Conservation (phyloP, 2,888 invertebrate genomes). For the Lingula anatina region DNA sequence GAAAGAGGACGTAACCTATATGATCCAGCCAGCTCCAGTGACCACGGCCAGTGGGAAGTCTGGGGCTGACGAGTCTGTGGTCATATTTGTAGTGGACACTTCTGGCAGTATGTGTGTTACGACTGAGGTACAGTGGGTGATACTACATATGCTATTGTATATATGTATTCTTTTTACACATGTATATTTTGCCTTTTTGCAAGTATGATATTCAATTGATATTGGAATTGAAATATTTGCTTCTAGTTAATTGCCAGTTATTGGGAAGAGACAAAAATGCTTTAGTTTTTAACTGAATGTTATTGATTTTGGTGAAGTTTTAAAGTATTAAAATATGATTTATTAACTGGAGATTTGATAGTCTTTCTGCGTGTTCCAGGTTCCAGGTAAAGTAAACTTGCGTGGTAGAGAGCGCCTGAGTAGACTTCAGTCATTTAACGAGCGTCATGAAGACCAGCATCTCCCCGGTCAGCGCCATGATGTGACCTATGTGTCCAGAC, state of each 20-base stretch:
- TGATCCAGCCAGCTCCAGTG: slow-evolving; percentile 39
- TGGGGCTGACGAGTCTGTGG: slow-evolving; percentile 37
- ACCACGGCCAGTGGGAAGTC: slow-evolving; percentile 33
- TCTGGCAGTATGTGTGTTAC: slow-evolving; percentile 51
- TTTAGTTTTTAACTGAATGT: too few relatives aligned
- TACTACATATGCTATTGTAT: too few relatives aligned
- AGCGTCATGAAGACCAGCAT: slow-evolving; percentile 27
- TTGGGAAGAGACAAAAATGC: too few relatives aligned
- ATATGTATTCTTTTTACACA: too few relatives aligned
- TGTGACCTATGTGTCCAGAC: slow-evolving; percentile 41
- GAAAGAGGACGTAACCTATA: slow-evolving; percentile 40
- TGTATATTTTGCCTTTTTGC: too few relatives aligned
- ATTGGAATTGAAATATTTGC: too few relatives aligned
- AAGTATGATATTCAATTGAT: too few relatives aligned
- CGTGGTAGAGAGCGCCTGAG: slow-evolving; percentile 29
- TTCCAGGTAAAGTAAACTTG: slow-evolving; percentile 35
- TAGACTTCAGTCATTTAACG: slow-evolving; percentile 23
- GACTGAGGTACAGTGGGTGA: slow-evolving; percentile 28
- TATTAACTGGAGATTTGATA: too few relatives aligned
- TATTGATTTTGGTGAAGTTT: too few relatives aligned
- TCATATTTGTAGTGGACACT: slow-evolving; percentile 49
- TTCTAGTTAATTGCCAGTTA: too few relatives aligned
- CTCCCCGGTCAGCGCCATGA: slow-evolving; percentile 32
- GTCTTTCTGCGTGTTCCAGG: too few relatives aligned
- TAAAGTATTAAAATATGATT: too few relatives aligned